Conservation (phyloP, 2,113 vertebrate genomes). For the Craseonycteris thonglongyai region DNA sequence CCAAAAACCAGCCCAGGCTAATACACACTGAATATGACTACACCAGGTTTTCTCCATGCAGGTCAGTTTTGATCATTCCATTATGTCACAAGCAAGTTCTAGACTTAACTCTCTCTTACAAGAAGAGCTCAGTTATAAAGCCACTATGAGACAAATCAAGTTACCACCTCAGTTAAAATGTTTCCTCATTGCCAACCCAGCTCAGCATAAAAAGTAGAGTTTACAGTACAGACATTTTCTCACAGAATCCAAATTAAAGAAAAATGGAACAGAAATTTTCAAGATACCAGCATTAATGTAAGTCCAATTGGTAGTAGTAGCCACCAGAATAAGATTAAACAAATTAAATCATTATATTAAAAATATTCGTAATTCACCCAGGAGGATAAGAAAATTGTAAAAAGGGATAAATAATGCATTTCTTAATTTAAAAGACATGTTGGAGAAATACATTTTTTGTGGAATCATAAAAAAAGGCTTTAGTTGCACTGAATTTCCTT, state of each 20-base stretch:
- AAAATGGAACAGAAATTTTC: background rate
- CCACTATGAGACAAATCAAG: background rate
- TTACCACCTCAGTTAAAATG: background rate
- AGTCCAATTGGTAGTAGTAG: background rate
- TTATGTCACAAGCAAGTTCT: background rate
- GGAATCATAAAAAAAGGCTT: conserved; percentile 12
- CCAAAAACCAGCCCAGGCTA: background rate
- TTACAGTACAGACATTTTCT: background rate
- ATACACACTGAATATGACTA: background rate
- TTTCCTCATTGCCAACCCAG: background rate
- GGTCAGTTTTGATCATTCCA: background rate
- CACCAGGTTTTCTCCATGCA: background rate
- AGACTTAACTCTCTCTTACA: background rate
- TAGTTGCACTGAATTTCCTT: background rate
- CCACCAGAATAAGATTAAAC: background rate
- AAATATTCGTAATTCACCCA: background rate
- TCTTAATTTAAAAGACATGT: background rate
- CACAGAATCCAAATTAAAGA: background rate
- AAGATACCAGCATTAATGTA: background rate
- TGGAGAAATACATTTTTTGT: background rate
- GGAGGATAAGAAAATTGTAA: background rate
- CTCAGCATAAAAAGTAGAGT: background rate
- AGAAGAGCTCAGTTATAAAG: background rate
- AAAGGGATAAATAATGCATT: conserved; percentile 19
- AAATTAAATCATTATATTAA: background rate